Base-by-base conservation (phyloP, 2,113 vertebrate genomes). In the Meles meles region DNA sequence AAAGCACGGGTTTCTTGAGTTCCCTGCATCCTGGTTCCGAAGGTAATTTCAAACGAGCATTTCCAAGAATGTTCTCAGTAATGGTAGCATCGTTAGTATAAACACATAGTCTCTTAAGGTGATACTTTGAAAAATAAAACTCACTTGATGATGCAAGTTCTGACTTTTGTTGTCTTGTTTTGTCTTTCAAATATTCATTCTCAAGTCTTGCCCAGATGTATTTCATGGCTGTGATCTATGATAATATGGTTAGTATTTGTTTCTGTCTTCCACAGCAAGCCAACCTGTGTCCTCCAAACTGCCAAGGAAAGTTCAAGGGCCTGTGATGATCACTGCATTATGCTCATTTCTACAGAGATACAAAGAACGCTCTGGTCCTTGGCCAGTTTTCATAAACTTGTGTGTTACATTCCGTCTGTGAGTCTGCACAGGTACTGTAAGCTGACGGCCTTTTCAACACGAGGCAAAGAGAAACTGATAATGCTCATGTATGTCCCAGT, bases 121-220 rank as follows among this genome's bases (percentile, higher is more conserved):
- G 34, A 90, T 65, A 72, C 31, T 95, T 96, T 14, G 49, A 83
- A 93, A 93, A 94, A 29, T 80, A 87, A 87, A 90, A 93, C 25
- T 79, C 67, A 77, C 12, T 55, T 61, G 57, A 44, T 94, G 39
- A 91, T 37, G 0, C 37, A 61, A 89, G 39, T 95, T 91, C 77
- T 82, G 44, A 39, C 29, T 80, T 85, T 83, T 77, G 25, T 61
- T 67, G 21, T 76, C 63, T 84, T 29, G 11, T 82, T 42, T 84
- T 94, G 15, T 57, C 52, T 92, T 91, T 84, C 42, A 86, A 74
- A 93, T 76, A 57, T 39, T 76, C 59, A 84, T 61, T 82, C 23
- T 81, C 29, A 65, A 15, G 18, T 69, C 52, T 94, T 71, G 10
- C 49, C 27, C 44, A 57, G 20, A n/a, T 63, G 39, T 57, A 85